Percentiles rank a stretch among this genome's conserved stretches.
These are phyloP conservation scores for Euleptes europaea DNA, from an alignment of 2,113 vertebrate genomes.

Conservation along the genomic window DNA sequence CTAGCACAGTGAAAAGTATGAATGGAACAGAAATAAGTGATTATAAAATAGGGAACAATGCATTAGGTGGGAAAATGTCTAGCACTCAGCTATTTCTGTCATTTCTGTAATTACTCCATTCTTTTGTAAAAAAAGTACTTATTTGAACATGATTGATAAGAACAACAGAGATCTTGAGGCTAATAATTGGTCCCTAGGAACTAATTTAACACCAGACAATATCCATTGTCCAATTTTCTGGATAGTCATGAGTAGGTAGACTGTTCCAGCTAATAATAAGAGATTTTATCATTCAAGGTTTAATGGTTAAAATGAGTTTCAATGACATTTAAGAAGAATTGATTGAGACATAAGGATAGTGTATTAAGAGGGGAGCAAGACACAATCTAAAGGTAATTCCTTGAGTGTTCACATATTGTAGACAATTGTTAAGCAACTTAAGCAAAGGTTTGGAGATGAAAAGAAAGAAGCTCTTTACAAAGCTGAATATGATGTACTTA, in stretches of 20 bases:
- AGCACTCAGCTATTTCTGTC: not conserved
- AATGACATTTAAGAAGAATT: conserved; percentile 31
- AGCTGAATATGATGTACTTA: not conserved
- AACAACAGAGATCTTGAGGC: not conserved
- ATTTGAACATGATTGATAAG: not conserved
- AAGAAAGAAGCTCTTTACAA: not conserved
- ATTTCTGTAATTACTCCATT: not conserved
- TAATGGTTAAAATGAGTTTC: conserved; percentile 34
- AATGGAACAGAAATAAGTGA: not conserved
- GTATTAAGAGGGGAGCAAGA: conserved; percentile 20
- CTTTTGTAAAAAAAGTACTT: conserved; percentile 6
- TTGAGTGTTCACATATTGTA: not conserved
- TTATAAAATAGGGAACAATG: not conserved
- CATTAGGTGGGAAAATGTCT: not conserved
- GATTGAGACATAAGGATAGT: conserved; percentile 28
- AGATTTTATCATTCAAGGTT: conserved; percentile 23
- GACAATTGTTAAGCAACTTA: not conserved
- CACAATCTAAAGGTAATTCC: conserved; percentile 29
- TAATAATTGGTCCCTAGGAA: not conserved
- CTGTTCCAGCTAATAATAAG: conserved; percentile 33
- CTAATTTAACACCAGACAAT: conserved; percentile 35
- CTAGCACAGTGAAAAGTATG: not conserved
- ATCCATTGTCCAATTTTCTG: not conserved
- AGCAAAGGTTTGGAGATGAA: not conserved
- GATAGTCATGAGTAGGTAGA: not conserved